These are phyloP conservation scores for Lepidochrysops patricia DNA, from an alignment of 2,888 invertebrate species.

Conservation along the genomic window DNA sequence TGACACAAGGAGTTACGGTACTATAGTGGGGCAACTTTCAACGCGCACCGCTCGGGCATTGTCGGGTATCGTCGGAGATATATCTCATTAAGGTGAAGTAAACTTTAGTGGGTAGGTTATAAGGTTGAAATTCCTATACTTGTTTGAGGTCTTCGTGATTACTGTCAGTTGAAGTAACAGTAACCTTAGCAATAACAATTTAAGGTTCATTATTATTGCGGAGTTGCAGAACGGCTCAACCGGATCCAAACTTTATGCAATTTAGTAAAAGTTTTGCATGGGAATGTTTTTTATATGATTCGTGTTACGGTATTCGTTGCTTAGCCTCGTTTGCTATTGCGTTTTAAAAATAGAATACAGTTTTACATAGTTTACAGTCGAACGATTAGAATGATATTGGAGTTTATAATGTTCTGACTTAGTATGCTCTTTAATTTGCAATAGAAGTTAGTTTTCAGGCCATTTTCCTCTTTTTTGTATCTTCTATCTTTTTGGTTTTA, in stretches of 20 bases:
- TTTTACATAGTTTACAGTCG: neutral
- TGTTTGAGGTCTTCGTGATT: neutral
- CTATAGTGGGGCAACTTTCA: constrained; percentile 40
- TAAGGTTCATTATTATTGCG: neutral
- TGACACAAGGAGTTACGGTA: constrained; percentile 70
- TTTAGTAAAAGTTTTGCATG: constrained; percentile 10
- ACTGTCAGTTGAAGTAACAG: neutral
- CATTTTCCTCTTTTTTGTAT: too few species aligned
- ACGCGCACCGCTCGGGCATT: constrained; percentile 43
- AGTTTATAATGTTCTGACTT: too few species aligned
- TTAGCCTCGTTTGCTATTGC: neutral
- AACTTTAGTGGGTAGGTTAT: neutral
- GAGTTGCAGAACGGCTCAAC: constrained; percentile 16
- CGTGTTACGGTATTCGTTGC: neutral
- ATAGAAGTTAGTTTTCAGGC: too few species aligned
- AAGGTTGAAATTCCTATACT: neutral
- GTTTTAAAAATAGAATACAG: neutral
- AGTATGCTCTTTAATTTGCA: too few species aligned
- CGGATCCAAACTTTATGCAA: constrained; percentile 8
- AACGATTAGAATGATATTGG: too few species aligned
- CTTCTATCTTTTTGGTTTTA: too few species aligned
- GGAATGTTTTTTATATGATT: constrained; percentile 4
- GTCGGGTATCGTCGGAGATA: constrained; percentile 36
- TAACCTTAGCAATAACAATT: neutral
- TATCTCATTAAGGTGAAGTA: neutral